Conservation (phyloP, 2,113 vertebrate species). For the Percina caprodes region DNA sequence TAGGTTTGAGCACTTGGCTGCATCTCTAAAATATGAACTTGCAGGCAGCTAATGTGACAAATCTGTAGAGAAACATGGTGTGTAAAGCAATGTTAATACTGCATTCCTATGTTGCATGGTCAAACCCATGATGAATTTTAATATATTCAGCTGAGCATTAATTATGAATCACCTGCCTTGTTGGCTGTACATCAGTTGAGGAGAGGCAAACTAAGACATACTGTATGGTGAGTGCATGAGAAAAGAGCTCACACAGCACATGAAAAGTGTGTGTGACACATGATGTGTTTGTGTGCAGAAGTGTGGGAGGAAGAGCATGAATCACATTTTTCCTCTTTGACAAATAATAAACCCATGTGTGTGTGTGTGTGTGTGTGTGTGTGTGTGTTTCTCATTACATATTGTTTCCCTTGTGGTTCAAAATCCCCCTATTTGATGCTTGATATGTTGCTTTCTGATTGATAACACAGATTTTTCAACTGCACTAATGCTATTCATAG, state of each 20-base stretch:
- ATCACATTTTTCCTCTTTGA: constrained; percentile 34
- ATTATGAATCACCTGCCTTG: constrained; percentile 72
- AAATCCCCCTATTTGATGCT: constrained; percentile 44
- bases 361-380: background rate
- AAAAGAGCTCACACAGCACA: constrained; percentile 50
- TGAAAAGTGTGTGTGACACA: constrained; percentile 19
- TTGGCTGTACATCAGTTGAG: constrained; percentile 64
- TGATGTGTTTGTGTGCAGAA: constrained; percentile 25
- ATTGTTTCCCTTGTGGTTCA: constrained; percentile 36
- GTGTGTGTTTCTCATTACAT: constrained; percentile 20
- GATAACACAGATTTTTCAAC: constrained; percentile 45
- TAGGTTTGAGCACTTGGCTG: background rate
- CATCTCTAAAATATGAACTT: constrained; percentile 15
- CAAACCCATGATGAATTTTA: constrained; percentile 67
- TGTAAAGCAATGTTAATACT: constrained; percentile 42
- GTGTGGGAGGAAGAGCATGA: constrained; percentile 30
- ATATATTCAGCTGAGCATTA: constrained; percentile 65
- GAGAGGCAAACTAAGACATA: constrained; percentile 54
- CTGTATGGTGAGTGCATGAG: constrained; percentile 25
- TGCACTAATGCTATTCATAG: constrained; percentile 73
- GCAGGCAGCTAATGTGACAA: constrained; percentile 12
- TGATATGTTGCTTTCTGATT: constrained; percentile 48
- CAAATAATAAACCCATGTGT: constrained; percentile 44
- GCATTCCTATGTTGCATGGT: constrained; percentile 35
- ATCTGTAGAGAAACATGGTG: constrained; percentile 3